phyloP scores from a whole-genome alignment of 2,113 vertebrate species.

The Colius striatus region DNA sequence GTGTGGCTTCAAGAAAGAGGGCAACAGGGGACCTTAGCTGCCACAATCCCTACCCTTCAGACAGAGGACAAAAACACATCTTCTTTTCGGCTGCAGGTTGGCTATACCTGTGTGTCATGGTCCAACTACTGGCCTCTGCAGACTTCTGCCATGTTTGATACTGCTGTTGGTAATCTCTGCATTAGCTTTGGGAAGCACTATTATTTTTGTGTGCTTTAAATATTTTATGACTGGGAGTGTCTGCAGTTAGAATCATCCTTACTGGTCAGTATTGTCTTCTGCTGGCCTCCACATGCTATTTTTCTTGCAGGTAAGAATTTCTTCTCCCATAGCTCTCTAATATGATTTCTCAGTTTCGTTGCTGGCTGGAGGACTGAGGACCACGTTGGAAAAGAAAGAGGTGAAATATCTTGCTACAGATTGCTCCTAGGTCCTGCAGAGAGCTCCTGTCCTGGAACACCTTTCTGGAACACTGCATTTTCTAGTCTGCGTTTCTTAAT shows the following conservation, averaged over 20 bases:
- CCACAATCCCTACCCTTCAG: background rate
- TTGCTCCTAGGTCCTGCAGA: background rate
- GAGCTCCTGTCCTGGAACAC: background rate
- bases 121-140: background rate
- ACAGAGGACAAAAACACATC: background rate
- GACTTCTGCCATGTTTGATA: background rate
- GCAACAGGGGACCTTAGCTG: background rate
- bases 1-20: background rate
- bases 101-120: background rate
- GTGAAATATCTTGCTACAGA: background rate
- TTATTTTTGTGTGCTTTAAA: background rate
- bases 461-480: background rate
- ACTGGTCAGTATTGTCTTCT: background rate
- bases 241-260: background rate
- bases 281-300: fast-evolving
- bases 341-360: background rate
- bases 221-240: background rate
- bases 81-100: background rate
- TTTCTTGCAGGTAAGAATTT: background rate
- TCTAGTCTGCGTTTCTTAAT: background rate
- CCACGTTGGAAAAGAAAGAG: background rate
- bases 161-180: background rate
- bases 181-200: background rate
- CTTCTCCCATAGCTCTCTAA: background rate
- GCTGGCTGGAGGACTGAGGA: background rate